phyloP scores from a whole-genome alignment of 2,113 vertebrate genomes.

The Falco punctatus region DNA sequence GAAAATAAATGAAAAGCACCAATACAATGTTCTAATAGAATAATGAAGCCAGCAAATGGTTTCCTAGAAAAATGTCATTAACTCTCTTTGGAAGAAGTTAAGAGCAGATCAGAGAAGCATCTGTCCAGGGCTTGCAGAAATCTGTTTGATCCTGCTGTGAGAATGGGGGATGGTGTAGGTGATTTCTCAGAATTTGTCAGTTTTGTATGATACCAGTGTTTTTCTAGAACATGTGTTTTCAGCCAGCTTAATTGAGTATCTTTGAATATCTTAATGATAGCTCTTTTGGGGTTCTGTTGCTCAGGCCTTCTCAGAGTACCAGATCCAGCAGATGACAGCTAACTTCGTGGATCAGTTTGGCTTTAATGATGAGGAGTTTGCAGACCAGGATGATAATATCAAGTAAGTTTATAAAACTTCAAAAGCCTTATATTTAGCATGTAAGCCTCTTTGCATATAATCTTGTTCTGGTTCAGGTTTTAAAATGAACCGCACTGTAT shows the following conservation, averaged over 20 bases:
- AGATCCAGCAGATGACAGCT: conserved; percentile 98
- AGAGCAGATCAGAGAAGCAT: background rate
- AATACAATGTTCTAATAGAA: accelerated
- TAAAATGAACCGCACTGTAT: too few species aligned
- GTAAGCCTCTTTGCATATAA: background rate
- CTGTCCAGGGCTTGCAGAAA: background rate
- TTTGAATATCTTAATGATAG: background rate
- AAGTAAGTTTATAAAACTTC: conserved; percentile 77
- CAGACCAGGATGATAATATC: conserved; percentile 93
- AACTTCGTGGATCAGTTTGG: conserved; percentile 97
- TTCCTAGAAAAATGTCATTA: background rate
- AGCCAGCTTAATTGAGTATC: accelerated
- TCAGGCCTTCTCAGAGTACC: conserved; percentile 97
- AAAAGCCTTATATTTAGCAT: background rate
- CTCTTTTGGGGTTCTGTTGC: background rate
- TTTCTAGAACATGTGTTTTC: background rate
- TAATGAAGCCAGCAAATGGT: background rate
- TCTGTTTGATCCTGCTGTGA: background rate
- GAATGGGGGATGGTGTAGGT: accelerated
- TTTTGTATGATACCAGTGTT: accelerated
- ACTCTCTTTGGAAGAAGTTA: background rate
- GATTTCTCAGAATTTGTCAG: background rate
- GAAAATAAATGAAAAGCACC: background rate
- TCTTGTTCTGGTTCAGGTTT: background rate
- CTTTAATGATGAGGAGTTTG: conserved; percentile 96